A percentile compares a stretch with the other conserved stretches of the same genome.
phyloP scores from a whole-genome alignment of 2,113 vertebrate genomes.

The Penelope pileata region DNA sequence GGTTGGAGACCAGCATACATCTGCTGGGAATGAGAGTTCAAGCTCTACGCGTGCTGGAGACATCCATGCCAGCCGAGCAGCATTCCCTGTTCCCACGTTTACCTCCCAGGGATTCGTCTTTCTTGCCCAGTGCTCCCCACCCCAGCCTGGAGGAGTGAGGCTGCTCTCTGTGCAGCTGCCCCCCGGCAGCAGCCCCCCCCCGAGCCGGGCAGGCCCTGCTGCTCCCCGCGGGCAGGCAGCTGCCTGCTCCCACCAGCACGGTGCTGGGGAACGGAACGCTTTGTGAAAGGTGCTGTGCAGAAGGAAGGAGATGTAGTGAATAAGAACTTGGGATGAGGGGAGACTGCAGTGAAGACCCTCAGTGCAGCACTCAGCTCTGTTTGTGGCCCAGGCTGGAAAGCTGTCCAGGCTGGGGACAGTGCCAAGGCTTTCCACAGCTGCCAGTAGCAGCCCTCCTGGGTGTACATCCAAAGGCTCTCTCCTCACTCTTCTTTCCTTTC shows the following conservation, averaged over 20 bases:
- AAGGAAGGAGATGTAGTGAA: background rate
- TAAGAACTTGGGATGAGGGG: background rate
- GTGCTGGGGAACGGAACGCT: too few species aligned
- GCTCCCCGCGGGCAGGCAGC: background rate
- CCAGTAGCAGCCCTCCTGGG: background rate
- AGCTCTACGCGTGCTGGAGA: background rate
- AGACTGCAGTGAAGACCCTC: background rate
- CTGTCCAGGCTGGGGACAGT: background rate
- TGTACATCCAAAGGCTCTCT: background rate
- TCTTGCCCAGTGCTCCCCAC: background rate
- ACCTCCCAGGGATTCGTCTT: background rate
- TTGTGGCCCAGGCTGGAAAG: background rate
- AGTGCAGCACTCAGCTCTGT: fast-evolving
- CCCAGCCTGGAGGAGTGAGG: background rate
- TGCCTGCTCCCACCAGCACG: fast-evolving
- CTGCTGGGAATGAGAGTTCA: background rate
- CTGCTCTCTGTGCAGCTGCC: background rate
- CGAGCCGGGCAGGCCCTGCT: background rate
- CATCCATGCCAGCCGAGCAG: background rate
- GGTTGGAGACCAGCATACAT: background rate
- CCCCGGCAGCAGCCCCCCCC: background rate
- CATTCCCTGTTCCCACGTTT: background rate
- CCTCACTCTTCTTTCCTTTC: background rate
- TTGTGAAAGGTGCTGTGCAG: background rate
- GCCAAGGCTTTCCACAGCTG: background rate